Conservation (phyloP, 2,113 vertebrate genomes). For the Ophiodon elongatus region DNA sequence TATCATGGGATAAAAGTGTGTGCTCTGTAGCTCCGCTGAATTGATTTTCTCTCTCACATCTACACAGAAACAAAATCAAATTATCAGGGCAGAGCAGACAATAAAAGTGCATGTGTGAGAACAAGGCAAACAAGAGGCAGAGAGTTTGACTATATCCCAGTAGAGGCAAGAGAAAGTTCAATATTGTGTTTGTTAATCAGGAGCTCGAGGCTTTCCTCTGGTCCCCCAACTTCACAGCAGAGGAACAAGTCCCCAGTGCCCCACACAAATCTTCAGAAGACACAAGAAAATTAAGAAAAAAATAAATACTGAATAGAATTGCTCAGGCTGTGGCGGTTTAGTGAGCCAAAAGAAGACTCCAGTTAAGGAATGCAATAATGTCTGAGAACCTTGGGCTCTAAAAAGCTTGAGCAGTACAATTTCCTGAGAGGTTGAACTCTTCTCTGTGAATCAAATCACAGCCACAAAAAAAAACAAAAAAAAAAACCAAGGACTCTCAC, state of each 20-base stretch:
- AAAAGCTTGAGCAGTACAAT: conserved; percentile 13
- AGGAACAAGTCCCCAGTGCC: conserved; percentile 25
- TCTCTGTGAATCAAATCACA: conserved; percentile 39
- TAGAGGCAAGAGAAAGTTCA: conserved; percentile 39
- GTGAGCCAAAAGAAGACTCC: conserved; percentile 32
- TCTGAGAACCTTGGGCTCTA: conserved; percentile 50
- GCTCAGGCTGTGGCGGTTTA: conserved; percentile 13
- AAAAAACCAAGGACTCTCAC: conserved; percentile 20
- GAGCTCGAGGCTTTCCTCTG: conserved; percentile 49
- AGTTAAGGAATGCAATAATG: conserved; percentile 35
- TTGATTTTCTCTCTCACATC: conserved; percentile 27
- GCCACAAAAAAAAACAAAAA: conserved; percentile 17
- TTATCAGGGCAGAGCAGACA: conserved; percentile 45
- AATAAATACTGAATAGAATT: neutral
- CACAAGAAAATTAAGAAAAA: conserved; percentile 19
- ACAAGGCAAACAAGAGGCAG: conserved; percentile 18
- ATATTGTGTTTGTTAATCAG: conserved; percentile 60
- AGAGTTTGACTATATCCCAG: conserved; percentile 28
- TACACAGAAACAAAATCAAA: conserved; percentile 30
- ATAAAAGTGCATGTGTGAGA: conserved; percentile 26
- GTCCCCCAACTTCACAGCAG: conserved; percentile 30
- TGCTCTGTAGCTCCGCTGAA: neutral
- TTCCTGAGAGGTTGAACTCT: conserved; percentile 29
- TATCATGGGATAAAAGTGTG: conserved; percentile 3
- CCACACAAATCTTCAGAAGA: conserved; percentile 25